Base-by-base conservation (phyloP, 1,140 invertebrate genomes). In the Protaetia brevitarsis region DNA sequence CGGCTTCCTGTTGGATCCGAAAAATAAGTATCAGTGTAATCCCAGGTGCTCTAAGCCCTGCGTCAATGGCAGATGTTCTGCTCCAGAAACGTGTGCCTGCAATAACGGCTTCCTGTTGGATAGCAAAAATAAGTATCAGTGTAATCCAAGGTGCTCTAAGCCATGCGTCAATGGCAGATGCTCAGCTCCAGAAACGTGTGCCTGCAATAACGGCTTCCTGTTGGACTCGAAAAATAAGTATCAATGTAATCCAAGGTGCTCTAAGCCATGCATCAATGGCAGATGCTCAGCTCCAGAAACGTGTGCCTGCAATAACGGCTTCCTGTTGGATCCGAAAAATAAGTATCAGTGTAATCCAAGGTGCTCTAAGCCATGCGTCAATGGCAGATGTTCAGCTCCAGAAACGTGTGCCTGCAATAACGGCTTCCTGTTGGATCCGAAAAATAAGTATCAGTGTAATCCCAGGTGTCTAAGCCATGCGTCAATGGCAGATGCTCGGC, bases 141-240 rank as follows among this genome's bases (percentile, higher is more conserved):
- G 65, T 19, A 62, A 66, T 37, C 21, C 57, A 37, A 37, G 34
- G 26, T 67, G 76, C 71, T 19, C 58, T 1, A 67, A 74, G 58
- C 71, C 74, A 6, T 66, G 75, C 64, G 28, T 67, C 0, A 78
- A 77, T 60, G 84, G 83, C 4, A 73, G 80, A 13, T 87, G 85
- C 64, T 74, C 79, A 0, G 80, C 79, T 0, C 83, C 84, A 0
- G 82, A 84, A 10, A 77, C 78, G 1, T 88, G 87, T 66, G 73
- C 73, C 3, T 85, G 83, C 65, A 64, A 76, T 13, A 31, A 10
- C 61, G 76, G 29, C 73, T 75, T 66, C 10, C 65, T n/a, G 0
- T 7, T 19, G 64, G 72, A 34, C 74, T 65, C 56, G 27, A 30
- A 64, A 70, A 64, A 71, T 30, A 68, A 68, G 67, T 84, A 65